Base-by-base conservation (phyloP, 2,888 invertebrate species). In the Microctonus hyperodae region DNA sequence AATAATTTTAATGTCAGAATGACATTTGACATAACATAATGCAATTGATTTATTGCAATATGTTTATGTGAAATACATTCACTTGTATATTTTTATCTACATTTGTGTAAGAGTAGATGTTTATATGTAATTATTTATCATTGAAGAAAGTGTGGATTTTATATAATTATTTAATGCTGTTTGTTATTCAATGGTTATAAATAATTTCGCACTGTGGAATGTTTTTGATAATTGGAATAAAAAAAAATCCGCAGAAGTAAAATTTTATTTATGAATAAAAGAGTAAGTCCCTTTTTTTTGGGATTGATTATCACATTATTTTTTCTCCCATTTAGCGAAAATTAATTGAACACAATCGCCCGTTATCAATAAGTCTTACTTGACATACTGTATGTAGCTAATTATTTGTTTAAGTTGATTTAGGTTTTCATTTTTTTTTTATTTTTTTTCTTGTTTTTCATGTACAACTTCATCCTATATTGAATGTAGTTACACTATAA, bases 321-420 rank as follows among this genome's bases (percentile, higher is more conserved):
- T 66, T 67, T 62, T 70, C 64, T 68, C 65, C 57, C 67, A 67
- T 71, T 69, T 71, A 68, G 68, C 67, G 64, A 73, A 74, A 65
- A 73, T 68, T 71, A 75, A 75, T 72, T 78, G 78, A 76, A 77
- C 76, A 77, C 76, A 76, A 73, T 68, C 71, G 75, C 73, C 75
- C 73, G 70, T 74, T 72, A 73, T 74, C 59, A 70, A 71, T 72
- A 73, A 74, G 72, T 73, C 67, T 70, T 71, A 72, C 69, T 67
- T 70, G 72, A 71, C 71, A 60, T 70, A 70, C 67, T 70, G 67
- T 59, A 70, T 70, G 66, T 68, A 69, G 64, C 67, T 70, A 69
- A 35, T 65, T 58, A 50, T 65, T 50, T 55, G 56, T 60, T 57
- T 40, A 44, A 33, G 28, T 35, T 37, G 53, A 56, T 33, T 58